Conservation (phyloP, 2,797 vertebrate genomes). For the Hozukius guyotensis region DNA sequence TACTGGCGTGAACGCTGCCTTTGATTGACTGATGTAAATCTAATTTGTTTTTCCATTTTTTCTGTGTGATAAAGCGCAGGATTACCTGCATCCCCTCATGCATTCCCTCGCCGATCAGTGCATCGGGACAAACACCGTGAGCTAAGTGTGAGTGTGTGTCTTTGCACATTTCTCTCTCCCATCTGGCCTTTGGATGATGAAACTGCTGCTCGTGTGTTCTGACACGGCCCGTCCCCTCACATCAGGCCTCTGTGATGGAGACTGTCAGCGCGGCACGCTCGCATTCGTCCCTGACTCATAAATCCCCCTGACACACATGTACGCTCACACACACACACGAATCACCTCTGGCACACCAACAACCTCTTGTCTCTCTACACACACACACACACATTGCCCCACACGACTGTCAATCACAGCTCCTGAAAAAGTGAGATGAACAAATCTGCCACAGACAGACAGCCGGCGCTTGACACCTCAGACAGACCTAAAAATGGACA, state of each 20-base stretch:
- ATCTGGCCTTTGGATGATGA: slow-evolving; percentile 63
- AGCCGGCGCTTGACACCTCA: slow-evolving; percentile 31
- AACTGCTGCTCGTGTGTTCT: slow-evolving; percentile 63
- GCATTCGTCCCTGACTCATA: slow-evolving; percentile 69
- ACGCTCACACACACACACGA: neutral
- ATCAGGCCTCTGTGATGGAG: slow-evolving; percentile 73
- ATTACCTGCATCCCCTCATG: slow-evolving; percentile 15
- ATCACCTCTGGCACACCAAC: slow-evolving; percentile 45
- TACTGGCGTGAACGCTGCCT: slow-evolving; percentile 12
- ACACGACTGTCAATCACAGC: slow-evolving; percentile 51
- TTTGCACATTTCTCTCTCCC: slow-evolving; percentile 22
- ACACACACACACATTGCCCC: neutral
- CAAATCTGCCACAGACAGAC: slow-evolving; percentile 35
- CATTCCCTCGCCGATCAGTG: slow-evolving; percentile 9
- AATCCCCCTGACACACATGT: slow-evolving; percentile 39
- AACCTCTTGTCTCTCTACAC: slow-evolving; percentile 40
- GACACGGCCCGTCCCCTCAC: slow-evolving; percentile 72
- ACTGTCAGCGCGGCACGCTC: slow-evolving; percentile 60
- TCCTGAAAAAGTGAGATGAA: slow-evolving; percentile 29
- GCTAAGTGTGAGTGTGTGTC: slow-evolving; percentile 13
- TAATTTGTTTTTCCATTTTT: neutral
- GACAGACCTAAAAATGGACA: slow-evolving; percentile 13
- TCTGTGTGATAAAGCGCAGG: neutral
- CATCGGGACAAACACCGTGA: neutral
- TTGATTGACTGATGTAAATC: slow-evolving; percentile 43